Base-by-base conservation (phyloP, 1,140 invertebrate genomes). In the Caerostris extrusa region DNA sequence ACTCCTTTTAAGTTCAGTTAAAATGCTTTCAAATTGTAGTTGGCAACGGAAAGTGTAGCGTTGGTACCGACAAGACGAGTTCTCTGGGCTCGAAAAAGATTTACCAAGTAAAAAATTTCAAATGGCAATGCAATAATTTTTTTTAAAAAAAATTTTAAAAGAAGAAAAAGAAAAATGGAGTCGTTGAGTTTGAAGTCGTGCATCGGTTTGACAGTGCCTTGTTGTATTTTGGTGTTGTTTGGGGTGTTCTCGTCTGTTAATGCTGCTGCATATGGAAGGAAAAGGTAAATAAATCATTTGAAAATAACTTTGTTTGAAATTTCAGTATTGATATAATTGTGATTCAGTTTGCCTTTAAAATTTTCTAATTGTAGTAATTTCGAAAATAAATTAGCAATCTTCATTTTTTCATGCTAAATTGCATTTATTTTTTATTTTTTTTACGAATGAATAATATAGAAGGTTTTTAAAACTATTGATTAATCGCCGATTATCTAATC, bases 21-120 rank as follows among this genome's bases (percentile, higher is more conserved):
- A 77, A 12, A 50, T 7, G 12, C 34, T 71, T 77, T 77, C 50
- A 77, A 77, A 77, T 77, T 12, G 34, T 50, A 50, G 34, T 34
- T 87, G 56, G 57, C 57, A 61, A 87, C 85, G 85, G 58, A 87
- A 17, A 77, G 71, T 77, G 7, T 50, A 77, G 71, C 34, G 69
- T 77, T 77, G 61, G n/a, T 17, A 17, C n/a, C 7, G 61, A 67
- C 61, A 17, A 67, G n/a, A n/a, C 61, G 61, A 6, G 34, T 34
- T 34, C 34, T 34, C 34, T 14, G 19, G 34, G 10, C 7, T 8
- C 7, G 71, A 77, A 77, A 12, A 34, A 64, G 61, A 14, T 64
- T 12, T 77, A 14, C 19, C 71, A 12, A 53, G 71, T 53, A 2
- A 5, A 50, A 12, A 67, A 17, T 67, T 67, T 67, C 14, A 67